A percentile compares a stretch with the other conserved stretches of the same genome.
These are phyloP conservation scores for Bombylius major DNA, from an alignment of 2,888 invertebrate species.

Conservation along the genomic window DNA sequence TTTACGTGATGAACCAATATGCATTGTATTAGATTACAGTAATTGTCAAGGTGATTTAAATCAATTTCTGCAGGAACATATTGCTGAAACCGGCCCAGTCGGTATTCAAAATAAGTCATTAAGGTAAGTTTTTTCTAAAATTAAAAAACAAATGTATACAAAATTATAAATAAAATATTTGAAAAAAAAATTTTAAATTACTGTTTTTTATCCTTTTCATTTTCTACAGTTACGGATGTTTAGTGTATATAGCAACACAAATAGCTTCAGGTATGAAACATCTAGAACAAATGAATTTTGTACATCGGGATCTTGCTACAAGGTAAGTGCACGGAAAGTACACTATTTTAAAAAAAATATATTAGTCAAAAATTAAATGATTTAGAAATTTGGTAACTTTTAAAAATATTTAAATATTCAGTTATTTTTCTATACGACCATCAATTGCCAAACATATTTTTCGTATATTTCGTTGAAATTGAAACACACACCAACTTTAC, in stretches of 20 bases:
- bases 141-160: background rate
- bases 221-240: slow-evolving; percentile 60
- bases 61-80: slow-evolving; percentile 70
- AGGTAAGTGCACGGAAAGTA: slow-evolving; percentile 41
- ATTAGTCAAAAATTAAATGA: too few species aligned
- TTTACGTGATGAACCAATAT: slow-evolving; percentile 57
- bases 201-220: background rate
- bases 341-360: too few species aligned
- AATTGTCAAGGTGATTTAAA: slow-evolving; percentile 63
- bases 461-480: too few species aligned
- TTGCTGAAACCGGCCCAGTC: slow-evolving; percentile 56
- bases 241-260: slow-evolving; percentile 77
- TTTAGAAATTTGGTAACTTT: background rate
- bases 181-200: background rate
- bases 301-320: slow-evolving; percentile 76
- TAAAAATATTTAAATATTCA: background rate
- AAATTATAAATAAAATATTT: background rate
- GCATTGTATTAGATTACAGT: slow-evolving; percentile 58
- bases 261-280: slow-evolving; percentile 86
- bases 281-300: slow-evolving; percentile 70
- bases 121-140: slow-evolving; percentile 41
- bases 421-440: too few species aligned
- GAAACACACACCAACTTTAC: too few species aligned
- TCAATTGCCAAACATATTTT: too few species aligned
- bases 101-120: slow-evolving; percentile 51